Conservation (phyloP, 92 coral and sea anemone genomes). For the Muricea muricata region DNA sequence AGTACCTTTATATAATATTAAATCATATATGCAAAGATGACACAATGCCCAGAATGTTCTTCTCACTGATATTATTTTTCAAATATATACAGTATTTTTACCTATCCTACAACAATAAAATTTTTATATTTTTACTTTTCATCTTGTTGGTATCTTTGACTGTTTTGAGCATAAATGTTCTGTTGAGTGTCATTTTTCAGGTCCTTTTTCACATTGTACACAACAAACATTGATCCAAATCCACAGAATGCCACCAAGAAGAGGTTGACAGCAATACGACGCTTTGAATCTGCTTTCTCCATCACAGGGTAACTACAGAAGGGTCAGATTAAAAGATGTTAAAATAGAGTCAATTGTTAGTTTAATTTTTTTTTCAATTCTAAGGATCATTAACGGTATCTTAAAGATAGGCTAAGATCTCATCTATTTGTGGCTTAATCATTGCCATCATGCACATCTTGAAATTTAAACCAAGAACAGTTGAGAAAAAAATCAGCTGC, state of each 20-base stretch:
- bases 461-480: no score
- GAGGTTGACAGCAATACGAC: constrained; percentile 30
- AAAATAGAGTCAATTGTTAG: no score
- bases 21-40: background rate
- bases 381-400: no score
- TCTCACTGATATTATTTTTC: background rate
- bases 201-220: constrained; percentile 30
- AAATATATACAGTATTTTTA: background rate
- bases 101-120: background rate
- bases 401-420: no score
- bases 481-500: no score
- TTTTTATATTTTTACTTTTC: background rate
- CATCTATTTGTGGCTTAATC: no score
- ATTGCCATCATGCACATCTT: no score
- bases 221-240: constrained; percentile 39
- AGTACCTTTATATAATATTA: background rate
- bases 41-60: background rate
- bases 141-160: constrained; percentile 30
- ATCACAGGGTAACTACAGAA: constrained; percentile 14
- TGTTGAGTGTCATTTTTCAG: constrained; percentile 25
- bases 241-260: constrained; percentile 36
- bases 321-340: no score
- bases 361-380: no score
- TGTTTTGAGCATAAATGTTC: constrained; percentile 26
- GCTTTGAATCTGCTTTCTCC: constrained; percentile 46